These are phyloP conservation scores for Lycocerus yunnanus DNA, from an alignment of 2,888 invertebrate genomes.

Conservation along the genomic window DNA sequence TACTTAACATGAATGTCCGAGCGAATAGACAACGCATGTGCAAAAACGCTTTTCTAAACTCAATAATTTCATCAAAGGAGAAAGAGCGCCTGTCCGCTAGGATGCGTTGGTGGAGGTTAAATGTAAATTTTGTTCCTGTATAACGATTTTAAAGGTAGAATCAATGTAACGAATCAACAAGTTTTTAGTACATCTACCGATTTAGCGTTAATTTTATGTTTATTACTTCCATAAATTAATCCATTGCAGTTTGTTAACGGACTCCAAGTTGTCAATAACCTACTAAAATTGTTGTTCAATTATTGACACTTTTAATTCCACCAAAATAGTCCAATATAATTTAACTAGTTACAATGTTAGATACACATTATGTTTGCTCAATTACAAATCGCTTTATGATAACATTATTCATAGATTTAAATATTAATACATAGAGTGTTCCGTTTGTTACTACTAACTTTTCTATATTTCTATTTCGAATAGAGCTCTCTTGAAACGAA, in stretches of 20 bases:
- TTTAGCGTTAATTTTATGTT: neutral
- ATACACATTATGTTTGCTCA: neutral
- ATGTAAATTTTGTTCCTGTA: slow-evolving; percentile 17
- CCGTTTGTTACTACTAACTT: neutral
- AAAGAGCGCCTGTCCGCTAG: slow-evolving; percentile 28
- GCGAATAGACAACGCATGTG: slow-evolving; percentile 36
- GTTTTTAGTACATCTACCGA: neutral
- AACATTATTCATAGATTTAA: neutral
- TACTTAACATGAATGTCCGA: slow-evolving; percentile 32
- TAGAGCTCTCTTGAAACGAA: no score
- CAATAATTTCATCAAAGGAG: slow-evolving; percentile 29
- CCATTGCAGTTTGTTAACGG: neutral
- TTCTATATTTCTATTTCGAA: no score
- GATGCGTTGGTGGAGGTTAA: slow-evolving; percentile 24
- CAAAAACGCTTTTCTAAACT: slow-evolving; percentile 26
- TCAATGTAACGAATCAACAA: neutral
- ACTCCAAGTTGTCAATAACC: neutral
- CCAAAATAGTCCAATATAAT: neutral
- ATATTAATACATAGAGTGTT: neutral
- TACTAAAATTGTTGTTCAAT: neutral
- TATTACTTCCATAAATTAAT: neutral
- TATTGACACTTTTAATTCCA: neutral
- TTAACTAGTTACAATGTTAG: no score
- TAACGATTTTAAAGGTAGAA: slow-evolving; percentile 3
- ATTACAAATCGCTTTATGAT: neutral